Percentiles rank a stretch among this genome's conserved stretches.
Evolutionary conservation across 1,140 invertebrate species (phyloP).

Genomic region (Metaphire vulgaris): DNA sequence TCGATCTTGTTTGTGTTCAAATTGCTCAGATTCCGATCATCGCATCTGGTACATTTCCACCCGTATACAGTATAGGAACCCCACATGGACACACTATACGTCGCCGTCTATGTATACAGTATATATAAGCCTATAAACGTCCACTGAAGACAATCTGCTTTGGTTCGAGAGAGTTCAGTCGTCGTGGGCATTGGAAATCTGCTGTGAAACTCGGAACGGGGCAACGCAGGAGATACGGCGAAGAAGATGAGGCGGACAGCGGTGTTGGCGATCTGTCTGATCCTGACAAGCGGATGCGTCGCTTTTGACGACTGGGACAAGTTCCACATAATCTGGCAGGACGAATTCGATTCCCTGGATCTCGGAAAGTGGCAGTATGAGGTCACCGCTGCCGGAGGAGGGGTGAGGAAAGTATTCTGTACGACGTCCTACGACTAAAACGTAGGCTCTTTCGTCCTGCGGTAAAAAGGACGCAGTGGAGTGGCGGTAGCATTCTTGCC

Average conservation of each 20-base stretch:
- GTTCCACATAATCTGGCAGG: background rate
- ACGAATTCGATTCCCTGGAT: constrained; percentile 1
- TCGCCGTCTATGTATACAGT: too few relatives aligned
- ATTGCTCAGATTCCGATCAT: too few relatives aligned
- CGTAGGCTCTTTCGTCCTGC: too few relatives aligned
- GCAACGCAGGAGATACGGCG: background rate
- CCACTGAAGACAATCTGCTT: too few relatives aligned
- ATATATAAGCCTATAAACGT: too few relatives aligned
- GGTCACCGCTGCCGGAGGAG: constrained; percentile 2
- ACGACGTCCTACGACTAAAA: too few relatives aligned
- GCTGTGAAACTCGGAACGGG: background rate
- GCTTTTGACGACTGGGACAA: background rate
- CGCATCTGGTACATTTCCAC: background rate
- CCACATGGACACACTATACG: too few relatives aligned
- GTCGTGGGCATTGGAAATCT: too few relatives aligned
- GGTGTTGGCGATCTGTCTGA: background rate
- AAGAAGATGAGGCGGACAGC: background rate
- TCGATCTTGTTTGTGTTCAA: too few relatives aligned
- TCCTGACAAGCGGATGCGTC: background rate
- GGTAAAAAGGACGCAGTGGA: too few relatives aligned
- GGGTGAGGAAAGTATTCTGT: too few relatives aligned
- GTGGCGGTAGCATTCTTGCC: too few relatives aligned
- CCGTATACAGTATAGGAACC: background rate
- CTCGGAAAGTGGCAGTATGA: constrained; percentile 5
- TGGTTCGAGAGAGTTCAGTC: background rate